Percentiles rank a stretch among this genome's conserved stretches.
These are phyloP conservation scores for Molothrus aeneus DNA, from an alignment of 2,797 vertebrate species.

Conservation along the genomic window DNA sequence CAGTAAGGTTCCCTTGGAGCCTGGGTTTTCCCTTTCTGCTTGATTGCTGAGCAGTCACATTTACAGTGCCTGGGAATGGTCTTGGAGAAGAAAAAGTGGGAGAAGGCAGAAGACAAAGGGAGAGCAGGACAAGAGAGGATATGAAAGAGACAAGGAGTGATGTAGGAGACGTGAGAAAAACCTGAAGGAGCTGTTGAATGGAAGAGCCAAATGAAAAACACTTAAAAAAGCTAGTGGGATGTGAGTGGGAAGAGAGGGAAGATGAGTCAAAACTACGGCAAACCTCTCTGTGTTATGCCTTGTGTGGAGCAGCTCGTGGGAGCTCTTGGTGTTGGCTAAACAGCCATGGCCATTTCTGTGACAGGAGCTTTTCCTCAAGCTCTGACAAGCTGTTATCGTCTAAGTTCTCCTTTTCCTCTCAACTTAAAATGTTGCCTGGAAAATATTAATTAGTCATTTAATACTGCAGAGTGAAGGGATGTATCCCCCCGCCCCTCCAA, in stretches of 20 bases:
- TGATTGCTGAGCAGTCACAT: not conserved
- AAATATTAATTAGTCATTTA: not conserved
- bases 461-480: not conserved
- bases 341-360: not conserved
- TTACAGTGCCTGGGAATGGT: not conserved
- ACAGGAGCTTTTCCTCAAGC: not conserved
- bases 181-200: not conserved
- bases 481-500: not conserved
- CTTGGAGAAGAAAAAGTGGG: not conserved
- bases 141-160: not conserved
- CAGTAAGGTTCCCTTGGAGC: not conserved
- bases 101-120: not conserved
- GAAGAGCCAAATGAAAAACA: not conserved
- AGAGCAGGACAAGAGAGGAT: not conserved
- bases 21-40: slow-evolving; percentile 29
- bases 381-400: not conserved
- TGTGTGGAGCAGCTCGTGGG: not conserved
- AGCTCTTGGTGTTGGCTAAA: not conserved
- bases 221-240: not conserved
- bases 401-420: not conserved
- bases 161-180: not conserved
- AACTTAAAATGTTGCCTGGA: not conserved
- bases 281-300: not conserved
- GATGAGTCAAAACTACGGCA: not conserved
- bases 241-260: slow-evolving; percentile 11